Conservation (phyloP, 1,140 invertebrate genomes). For the Calliphora vicina region DNA sequence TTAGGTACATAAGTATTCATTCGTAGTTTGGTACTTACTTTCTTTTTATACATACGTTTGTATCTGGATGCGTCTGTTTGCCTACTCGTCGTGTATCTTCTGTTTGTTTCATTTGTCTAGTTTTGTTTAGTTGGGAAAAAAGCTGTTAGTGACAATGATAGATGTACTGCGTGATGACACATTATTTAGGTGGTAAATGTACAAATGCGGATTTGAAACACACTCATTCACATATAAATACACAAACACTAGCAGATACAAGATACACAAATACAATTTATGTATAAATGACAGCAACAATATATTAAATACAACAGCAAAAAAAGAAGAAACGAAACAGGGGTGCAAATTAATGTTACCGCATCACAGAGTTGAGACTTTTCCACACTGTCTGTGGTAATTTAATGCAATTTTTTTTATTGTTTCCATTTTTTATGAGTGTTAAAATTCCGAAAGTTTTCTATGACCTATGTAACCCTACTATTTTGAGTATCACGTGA, state of each 20-base stretch:
- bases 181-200: slow-evolving; percentile 34
- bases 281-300: neutral
- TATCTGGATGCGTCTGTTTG: neutral
- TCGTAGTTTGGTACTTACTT: neutral
- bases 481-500: too few relatives aligned
- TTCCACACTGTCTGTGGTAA: slow-evolving; percentile 21
- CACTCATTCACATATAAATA: neutral
- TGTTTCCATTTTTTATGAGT: neutral
- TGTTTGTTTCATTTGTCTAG: neutral
- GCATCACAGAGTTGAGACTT: slow-evolving; percentile 17
- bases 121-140: slow-evolving; percentile 9
- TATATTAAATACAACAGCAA: slow-evolving; percentile 10
- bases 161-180: slow-evolving; percentile 34
- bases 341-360: slow-evolving; percentile 26
- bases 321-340: neutral
- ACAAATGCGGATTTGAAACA: slow-evolving; percentile 22
- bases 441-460: neutral
- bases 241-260: neutral
- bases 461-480: too few relatives aligned
- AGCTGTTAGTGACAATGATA: slow-evolving; percentile 27
- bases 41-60: neutral
- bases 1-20: neutral
- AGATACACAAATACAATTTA: neutral
- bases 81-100: neutral
- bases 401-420: slow-evolving; percentile 18